Evolutionary conservation across 2,113 vertebrate species (phyloP).

Genomic region (Scortum barcoo): DNA sequence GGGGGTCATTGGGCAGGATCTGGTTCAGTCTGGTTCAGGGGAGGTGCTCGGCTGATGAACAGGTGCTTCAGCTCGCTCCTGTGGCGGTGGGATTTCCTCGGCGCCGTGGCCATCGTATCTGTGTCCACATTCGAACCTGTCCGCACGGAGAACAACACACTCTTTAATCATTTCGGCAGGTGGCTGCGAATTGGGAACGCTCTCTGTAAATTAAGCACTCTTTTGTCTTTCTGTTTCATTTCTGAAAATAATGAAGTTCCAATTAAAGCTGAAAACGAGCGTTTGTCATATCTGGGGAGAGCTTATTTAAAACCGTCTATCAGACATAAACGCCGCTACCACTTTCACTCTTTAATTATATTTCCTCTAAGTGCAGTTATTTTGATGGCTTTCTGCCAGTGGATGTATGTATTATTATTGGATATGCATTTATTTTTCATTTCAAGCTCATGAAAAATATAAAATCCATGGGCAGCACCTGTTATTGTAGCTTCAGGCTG

Average conservation of each 20-base stretch:
- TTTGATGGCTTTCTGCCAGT: constrained; percentile 27
- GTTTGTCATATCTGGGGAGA: constrained; percentile 21
- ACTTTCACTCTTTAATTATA: constrained; percentile 34
- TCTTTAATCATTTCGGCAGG: constrained; percentile 33
- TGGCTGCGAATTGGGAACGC: constrained; percentile 22
- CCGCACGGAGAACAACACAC: neutral
- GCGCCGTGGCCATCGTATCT: neutral
- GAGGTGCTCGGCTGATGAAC: constrained; percentile 65
- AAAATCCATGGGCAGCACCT: constrained; percentile 42
- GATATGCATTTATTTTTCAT: constrained; percentile 17
- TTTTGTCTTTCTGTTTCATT: constrained; percentile 39
- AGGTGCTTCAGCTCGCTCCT: constrained; percentile 74
- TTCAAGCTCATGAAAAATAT: constrained; percentile 49
- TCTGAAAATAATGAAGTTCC: constrained; percentile 41
- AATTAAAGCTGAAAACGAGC: constrained; percentile 30
- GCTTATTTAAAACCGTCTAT: constrained; percentile 27
- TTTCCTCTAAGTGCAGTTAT: constrained; percentile 15
- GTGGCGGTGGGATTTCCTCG: constrained; percentile 65
- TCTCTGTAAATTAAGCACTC: constrained; percentile 24
- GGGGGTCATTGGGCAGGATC: constrained; percentile 62
- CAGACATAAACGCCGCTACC: neutral
- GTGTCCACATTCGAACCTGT: neutral
- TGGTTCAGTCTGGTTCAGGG: constrained; percentile 62
- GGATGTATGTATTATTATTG: constrained; percentile 43
- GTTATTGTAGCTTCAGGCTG: constrained; percentile 43